These are phyloP conservation scores for Drosophila peninsularis DNA, from an alignment of 2,888 invertebrate genomes.

Conservation along the genomic window DNA sequence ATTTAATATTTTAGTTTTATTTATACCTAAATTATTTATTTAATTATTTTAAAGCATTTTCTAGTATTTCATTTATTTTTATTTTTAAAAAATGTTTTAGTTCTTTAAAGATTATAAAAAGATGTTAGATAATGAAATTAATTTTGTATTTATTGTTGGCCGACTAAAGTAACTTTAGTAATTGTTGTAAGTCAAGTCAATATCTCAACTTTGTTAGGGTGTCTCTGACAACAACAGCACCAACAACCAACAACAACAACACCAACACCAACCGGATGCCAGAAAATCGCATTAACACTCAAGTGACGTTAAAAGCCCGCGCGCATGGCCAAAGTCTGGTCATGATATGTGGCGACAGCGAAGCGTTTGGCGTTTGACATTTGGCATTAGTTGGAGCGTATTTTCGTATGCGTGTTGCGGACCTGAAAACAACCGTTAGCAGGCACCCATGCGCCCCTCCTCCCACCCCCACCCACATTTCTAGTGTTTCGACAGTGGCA, in stretches of 20 bases:
- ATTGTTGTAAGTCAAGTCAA: not conserved
- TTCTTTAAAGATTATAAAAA: no score
- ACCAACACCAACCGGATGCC: constrained; percentile 52
- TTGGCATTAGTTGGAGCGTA: constrained; percentile 14
- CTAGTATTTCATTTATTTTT: not conserved
- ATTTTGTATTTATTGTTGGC: no score
- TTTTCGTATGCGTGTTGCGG: constrained; percentile 48
- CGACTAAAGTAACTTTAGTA: not conserved
- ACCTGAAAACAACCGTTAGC: constrained; percentile 22
- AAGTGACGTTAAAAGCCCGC: constrained; percentile 42
- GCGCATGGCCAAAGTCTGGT: constrained; percentile 49
- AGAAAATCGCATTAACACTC: constrained; percentile 49
- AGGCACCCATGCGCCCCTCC: constrained; percentile 6
- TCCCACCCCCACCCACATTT: constrained; percentile 3
- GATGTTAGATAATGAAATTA: no score
- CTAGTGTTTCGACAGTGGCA: constrained; percentile 25
- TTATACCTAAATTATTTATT: no score
- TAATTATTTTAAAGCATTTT: not conserved
- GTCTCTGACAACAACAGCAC: constrained; percentile 1
- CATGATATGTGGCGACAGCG: constrained; percentile 64
- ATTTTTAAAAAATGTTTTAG: not conserved
- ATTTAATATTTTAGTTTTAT: not conserved
- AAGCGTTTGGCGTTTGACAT: constrained; percentile 31
- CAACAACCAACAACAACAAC: constrained; percentile 7
- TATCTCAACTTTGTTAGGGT: not conserved